Base-by-base conservation (phyloP, 2,113 vertebrate genomes). In the Genyomyrus donnyi region DNA sequence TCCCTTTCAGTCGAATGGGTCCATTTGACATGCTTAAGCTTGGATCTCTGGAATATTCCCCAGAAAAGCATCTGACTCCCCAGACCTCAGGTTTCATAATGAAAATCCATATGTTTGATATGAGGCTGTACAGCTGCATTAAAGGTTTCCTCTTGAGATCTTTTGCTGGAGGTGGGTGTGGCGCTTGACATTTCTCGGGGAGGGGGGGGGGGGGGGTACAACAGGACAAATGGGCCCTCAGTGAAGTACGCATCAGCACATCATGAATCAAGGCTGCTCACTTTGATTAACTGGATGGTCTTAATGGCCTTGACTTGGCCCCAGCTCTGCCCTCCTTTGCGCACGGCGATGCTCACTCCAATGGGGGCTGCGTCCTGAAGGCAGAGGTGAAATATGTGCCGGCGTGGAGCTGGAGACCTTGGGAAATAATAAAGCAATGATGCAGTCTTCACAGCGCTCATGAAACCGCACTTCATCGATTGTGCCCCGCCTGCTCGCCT, bases 271-370 rank as follows among this genome's bases (percentile, higher is more conserved):
- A 21, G 88, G 80, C 62, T 70, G 90, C 84, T 50, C 89, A 88
- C 90, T 91, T 91, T 93, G 93, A 93, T 93, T 92, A 93, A 92
- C 74, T 88, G 89, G 66, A 70, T 27, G 80, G 88, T 90, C 88
- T 92, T 93, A 91, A 91, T 90, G 74, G 91, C 89, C 89, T 89
- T 53, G 88, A 90, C 86, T 89, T 89, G 87, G 91, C 89, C 86
- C 17, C 31, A 80, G 46, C 88, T 89, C 89, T 85, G 91, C 89
- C 85, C 92, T 91, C 31, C 91, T 50, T 31, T 45, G 53, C 48
- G 85, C 84, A 50, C 13, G 31, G 31, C 56, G n/a, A 49, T 87
- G 91, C 66, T 91, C 27, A 24, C 89, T 2, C 45, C 62, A 62
- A 89, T 48, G 49, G 42, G 70, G 45, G 42, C 27, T n/a, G 49